Conservation (phyloP, 2,888 invertebrate species). For the Scaptomyza parva region DNA sequence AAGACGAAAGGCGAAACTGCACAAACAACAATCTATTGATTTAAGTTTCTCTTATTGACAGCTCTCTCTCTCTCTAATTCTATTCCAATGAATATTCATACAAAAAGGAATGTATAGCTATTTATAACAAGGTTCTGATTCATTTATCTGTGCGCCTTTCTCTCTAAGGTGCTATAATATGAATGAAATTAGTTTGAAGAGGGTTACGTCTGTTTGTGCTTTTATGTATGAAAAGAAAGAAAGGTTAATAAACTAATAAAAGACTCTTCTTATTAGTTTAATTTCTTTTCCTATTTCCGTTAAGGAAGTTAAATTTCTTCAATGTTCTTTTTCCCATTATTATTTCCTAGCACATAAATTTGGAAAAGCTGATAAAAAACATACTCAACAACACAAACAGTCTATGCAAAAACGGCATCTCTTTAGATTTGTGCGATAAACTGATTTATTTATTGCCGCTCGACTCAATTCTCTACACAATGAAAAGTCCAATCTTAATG, state of each 20-base stretch:
- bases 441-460: conserved; percentile 9
- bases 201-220: background rate
- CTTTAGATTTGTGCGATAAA: conserved; percentile 5
- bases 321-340: background rate
- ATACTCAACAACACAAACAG: background rate
- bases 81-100: background rate
- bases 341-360: background rate
- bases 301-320: no score
- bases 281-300: no score
- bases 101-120: background rate
- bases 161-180: background rate
- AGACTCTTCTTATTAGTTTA: no score
- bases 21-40: conserved; percentile 28
- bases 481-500: conserved; percentile 27
- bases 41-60: conserved; percentile 27
- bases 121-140: background rate
- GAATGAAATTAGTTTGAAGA: background rate
- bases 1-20: conserved; percentile 11
- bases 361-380: background rate
- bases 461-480: background rate
- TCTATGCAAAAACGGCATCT: background rate
- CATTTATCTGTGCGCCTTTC: background rate
- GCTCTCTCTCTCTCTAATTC: background rate
- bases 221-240: background rate
- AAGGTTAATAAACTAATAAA: background rate